Evolutionary conservation across 2,113 vertebrate species (phyloP).

Genomic region (Chinchilla lanigera): DNA sequence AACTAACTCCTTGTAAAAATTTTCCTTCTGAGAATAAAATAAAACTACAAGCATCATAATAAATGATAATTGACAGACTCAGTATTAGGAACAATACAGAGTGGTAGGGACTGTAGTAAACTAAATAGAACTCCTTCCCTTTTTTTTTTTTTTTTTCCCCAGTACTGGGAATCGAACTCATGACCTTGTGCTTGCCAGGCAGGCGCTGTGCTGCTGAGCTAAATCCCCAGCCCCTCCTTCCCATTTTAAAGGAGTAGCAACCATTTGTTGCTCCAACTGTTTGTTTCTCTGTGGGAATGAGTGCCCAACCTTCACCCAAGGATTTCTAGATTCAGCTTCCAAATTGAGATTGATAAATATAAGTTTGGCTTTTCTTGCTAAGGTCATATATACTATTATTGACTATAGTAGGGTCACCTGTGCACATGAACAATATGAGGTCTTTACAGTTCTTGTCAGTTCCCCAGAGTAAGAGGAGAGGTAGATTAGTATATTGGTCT

Average conservation of each 20-base stretch:
- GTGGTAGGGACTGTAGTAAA: not conserved
- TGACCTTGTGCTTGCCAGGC: no score
- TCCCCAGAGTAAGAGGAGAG: not conserved
- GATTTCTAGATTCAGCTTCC: not conserved
- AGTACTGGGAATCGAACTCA: no score
- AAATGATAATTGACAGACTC: not conserved
- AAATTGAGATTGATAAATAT: not conserved
- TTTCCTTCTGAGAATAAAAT: not conserved
- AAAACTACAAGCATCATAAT: not conserved
- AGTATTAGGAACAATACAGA: not conserved
- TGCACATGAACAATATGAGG: not conserved
- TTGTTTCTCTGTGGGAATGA: not conserved
- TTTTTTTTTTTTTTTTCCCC: no score
- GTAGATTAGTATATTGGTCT: not conserved
- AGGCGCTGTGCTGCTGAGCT: no score
- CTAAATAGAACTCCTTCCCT: not conserved
- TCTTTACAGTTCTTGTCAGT: not conserved
- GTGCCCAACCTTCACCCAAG: not conserved
- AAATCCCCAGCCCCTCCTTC: no score
- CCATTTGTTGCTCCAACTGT: not conserved
- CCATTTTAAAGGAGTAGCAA: not conserved
- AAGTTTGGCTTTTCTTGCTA: not conserved
- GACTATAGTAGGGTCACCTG: not conserved
- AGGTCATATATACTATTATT: not conserved
- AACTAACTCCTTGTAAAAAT: not conserved